Evolutionary conservation across 2,113 vertebrate genomes (phyloP).

Genomic region (Procavia capensis): DNA sequence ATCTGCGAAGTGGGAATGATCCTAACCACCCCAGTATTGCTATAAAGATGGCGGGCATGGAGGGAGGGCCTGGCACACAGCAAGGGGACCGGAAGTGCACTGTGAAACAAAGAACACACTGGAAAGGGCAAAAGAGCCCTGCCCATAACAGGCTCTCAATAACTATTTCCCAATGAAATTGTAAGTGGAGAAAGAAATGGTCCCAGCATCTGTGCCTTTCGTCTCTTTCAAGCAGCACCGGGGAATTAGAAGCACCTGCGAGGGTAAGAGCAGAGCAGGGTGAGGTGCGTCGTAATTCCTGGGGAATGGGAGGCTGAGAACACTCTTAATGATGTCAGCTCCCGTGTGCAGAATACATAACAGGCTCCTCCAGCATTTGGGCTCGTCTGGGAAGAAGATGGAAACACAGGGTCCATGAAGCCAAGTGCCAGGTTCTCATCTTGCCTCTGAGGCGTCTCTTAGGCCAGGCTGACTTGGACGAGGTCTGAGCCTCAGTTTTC

Average conservation of each 20-base stretch:
- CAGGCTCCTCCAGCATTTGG: not conserved
- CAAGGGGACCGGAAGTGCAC: not conserved
- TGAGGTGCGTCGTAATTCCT: not conserved
- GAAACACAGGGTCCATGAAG: not conserved
- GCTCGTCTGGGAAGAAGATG: not conserved
- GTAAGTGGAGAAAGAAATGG: not conserved
- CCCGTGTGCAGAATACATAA: conserved; percentile 69
- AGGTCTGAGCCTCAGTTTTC: not conserved
- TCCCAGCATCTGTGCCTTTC: not conserved
- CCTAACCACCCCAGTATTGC: not conserved
- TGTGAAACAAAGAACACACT: not conserved
- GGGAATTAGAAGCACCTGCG: not conserved
- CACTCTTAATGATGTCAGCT: conserved; percentile 65
- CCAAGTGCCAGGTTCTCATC: not conserved
- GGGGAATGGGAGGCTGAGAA: conserved; percentile 45
- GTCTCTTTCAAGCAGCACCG: not conserved
- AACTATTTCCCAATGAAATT: not conserved
- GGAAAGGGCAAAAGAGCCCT: not conserved
- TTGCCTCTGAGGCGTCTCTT: not conserved
- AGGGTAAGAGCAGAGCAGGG: not conserved
- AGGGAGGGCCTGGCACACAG: not conserved
- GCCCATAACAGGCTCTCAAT: not conserved
- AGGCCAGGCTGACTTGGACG: not conserved
- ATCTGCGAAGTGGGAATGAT: not conserved
- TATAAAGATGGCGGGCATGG: accelerated